Base-by-base conservation (phyloP, 2,888 invertebrate species). In the Pristionchus maxplancki region DNA sequence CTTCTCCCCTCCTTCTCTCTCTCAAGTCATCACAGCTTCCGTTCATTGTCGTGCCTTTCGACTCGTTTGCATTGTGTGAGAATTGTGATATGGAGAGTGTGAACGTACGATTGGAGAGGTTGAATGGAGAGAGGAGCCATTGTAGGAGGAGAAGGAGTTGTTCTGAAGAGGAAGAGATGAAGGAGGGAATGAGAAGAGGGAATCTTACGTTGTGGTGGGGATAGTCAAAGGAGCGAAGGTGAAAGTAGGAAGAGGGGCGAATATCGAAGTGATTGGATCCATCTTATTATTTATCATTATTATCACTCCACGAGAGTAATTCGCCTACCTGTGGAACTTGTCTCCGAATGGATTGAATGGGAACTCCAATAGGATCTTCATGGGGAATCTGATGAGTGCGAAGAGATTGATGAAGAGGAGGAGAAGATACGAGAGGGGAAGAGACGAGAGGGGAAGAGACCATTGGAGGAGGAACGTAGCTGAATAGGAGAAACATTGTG, bases 401-500 rank as follows among this genome's bases (percentile, higher is more conserved):
- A 31, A 83, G 83, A 58, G 83, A 58, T 15, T 48, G 71, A 34
- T 85, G 85, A 28, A 71, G 44, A 34, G 37, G 86, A 50, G 48
- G 67, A n/a, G 31, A 37, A n/a, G 48, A 28, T 8, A 50, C 31
- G 31, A 87, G 31, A 11, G 86, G 86, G 17, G 48, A 28, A 50
- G 86, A 71, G 11, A 87, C 86, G 50, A n/a, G 86, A 50, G 48
- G 67, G 13, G 31, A 37, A n/a, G 48, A 28, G 13, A 50, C 31
- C 48, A 87, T 48, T 13, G 86, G 86, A 31, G 48, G 44, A 50
- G 86, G 86, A 17, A 87, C 86, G 50, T 71, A 87, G 34, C 86
- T 87, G 86, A 48, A 87, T 3, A 24, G 1, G n/a, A 84, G 5
- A 8, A 37, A 24, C 20, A 24, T 50, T 28, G n/a, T 24, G 8